Percentiles rank a stretch among this genome's conserved stretches.
Conservation (phyloP, 1,140 invertebrate genomes). For the Palaemon carinicauda region DNA sequence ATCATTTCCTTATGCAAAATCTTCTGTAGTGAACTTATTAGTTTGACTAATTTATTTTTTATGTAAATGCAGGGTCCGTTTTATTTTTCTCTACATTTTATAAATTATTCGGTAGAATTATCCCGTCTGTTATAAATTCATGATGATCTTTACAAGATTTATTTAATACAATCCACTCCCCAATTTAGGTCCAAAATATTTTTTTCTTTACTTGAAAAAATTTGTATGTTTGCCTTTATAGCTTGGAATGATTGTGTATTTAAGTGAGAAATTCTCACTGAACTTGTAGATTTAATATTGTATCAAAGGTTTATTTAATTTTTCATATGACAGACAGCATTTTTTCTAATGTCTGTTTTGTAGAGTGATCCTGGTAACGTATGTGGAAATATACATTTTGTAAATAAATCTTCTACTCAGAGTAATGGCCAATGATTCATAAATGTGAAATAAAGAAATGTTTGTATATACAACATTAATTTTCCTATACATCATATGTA, state of each 20-base stretch:
- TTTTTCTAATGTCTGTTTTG: conserved; percentile 26
- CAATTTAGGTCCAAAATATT: conserved; percentile 8
- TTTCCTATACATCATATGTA: too few relatives aligned
- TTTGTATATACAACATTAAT: conserved; percentile 14
- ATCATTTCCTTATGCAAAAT: too few relatives aligned
- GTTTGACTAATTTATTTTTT: too few relatives aligned
- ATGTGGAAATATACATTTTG: conserved; percentile 49
- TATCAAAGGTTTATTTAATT: conserved; percentile 23
- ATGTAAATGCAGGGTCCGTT: too few relatives aligned
- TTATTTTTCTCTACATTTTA: too few relatives aligned
- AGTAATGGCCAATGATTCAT: conserved; percentile 52
- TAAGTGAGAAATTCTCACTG: background rate
- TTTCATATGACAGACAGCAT: background rate
- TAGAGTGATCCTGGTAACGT: conserved; percentile 43
- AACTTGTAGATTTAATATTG: background rate
- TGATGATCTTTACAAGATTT: too few relatives aligned
- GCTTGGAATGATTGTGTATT: conserved; percentile 20
- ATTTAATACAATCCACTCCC: too few relatives aligned
- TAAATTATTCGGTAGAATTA: too few relatives aligned
- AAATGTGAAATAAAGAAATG: conserved; percentile 54
- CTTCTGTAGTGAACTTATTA: too few relatives aligned
- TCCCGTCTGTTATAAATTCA: too few relatives aligned
- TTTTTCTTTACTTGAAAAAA: background rate
- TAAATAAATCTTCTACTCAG: conserved; percentile 54
- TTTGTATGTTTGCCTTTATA: background rate